These are phyloP conservation scores for Oreotrochilus melanogaster DNA, from an alignment of 2,113 vertebrate genomes.

Conservation along the genomic window DNA sequence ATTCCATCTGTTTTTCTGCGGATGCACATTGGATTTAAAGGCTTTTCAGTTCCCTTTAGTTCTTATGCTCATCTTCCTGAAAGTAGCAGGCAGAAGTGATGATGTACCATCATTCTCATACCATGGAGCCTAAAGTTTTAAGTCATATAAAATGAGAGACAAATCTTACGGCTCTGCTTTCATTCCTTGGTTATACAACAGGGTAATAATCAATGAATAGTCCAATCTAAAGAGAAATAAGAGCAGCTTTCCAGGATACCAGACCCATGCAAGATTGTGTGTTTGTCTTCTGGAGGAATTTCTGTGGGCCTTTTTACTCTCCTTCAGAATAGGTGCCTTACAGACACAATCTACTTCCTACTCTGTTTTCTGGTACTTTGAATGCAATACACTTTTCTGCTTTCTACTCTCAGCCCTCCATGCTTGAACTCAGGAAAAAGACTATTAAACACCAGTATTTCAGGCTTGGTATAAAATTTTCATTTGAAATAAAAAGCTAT, in stretches of 20 bases:
- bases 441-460: constrained; percentile 24
- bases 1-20: background rate
- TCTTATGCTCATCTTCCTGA: background rate
- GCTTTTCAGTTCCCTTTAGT: background rate
- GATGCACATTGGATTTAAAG: background rate
- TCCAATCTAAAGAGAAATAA: background rate
- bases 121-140: background rate
- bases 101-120: background rate
- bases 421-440: constrained; percentile 11
- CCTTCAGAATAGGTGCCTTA: background rate
- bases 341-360: background rate
- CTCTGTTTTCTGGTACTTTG: background rate
- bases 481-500: constrained; percentile 31
- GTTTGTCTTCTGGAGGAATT: background rate
- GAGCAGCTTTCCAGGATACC: background rate
- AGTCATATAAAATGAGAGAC: background rate
- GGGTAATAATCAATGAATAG: background rate
- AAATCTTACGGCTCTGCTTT: constrained; percentile 1
- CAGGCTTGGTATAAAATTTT: constrained; percentile 29
- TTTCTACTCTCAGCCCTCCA: background rate
- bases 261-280: background rate
- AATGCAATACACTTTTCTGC: background rate
- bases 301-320: background rate
- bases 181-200: background rate
- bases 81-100: background rate